Conservation (phyloP, 2,113 vertebrate species). For the Dromas ardeola region DNA sequence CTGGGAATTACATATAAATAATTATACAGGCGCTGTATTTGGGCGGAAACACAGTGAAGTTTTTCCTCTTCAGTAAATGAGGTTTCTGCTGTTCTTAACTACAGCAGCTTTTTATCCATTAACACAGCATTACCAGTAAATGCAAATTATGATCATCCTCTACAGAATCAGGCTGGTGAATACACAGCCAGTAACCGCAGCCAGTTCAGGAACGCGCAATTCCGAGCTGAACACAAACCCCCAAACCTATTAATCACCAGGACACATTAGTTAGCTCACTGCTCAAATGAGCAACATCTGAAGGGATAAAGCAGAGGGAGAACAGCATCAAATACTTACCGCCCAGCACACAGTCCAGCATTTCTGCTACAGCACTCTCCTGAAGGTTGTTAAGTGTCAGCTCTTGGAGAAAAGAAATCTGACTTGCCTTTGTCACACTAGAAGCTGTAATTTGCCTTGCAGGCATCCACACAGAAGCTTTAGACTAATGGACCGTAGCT, state of each 20-base stretch:
- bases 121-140: neutral
- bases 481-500: conserved; percentile 21
- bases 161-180: neutral
- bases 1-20: neutral
- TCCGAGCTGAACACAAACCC: neutral
- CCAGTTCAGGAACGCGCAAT: neutral
- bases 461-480: conserved; percentile 19
- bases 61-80: neutral
- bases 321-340: conserved; percentile 22
- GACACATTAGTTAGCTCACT: neutral
- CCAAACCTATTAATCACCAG: neutral
- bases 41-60: neutral
- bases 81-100: neutral
- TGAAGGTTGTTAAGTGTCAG: conserved; percentile 45
- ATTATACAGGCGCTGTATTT: neutral
- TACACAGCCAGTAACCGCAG: neutral
- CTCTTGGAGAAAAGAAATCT: conserved; percentile 16
- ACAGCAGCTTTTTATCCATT: neutral
- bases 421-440: conserved; percentile 53
- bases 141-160: neutral
- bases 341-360: neutral
- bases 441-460: conserved; percentile 53
- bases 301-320: neutral
- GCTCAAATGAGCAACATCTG: neutral
- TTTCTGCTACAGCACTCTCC: conserved; percentile 12